Evolutionary conservation across 2,888 invertebrate genomes (phyloP).

Genomic region (Synanthedon formicaeformis): DNA sequence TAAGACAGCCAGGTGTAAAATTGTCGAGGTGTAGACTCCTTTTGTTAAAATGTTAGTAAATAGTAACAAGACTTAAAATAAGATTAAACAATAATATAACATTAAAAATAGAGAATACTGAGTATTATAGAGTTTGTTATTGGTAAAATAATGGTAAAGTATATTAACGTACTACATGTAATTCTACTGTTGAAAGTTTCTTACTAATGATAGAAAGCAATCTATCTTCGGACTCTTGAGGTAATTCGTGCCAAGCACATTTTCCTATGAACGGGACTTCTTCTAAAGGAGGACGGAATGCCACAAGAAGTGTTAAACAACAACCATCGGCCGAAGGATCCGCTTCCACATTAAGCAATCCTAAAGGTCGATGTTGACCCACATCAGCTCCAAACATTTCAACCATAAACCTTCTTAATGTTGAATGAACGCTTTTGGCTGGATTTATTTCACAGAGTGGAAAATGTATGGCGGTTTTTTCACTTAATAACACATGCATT

Average conservation of each 20-base stretch:
- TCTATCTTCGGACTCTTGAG: slow-evolving; percentile 75
- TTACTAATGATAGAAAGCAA: slow-evolving; percentile 76
- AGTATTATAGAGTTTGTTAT: neutral
- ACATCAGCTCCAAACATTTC: slow-evolving; percentile 91
- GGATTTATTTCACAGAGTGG: slow-evolving; percentile 92
- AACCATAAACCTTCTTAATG: slow-evolving; percentile 89
- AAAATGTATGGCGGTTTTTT: slow-evolving; percentile 85
- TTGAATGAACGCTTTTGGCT: slow-evolving; percentile 86
- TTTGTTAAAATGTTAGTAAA: no score
- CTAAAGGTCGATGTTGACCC: slow-evolving; percentile 85
- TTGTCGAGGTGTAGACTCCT: no score
- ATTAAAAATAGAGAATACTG: neutral
- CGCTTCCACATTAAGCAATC: slow-evolving; percentile 82
- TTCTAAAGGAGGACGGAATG: slow-evolving; percentile 86
- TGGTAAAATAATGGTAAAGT: neutral
- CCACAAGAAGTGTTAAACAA: slow-evolving; percentile 84
- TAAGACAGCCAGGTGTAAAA: no score
- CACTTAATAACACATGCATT: slow-evolving; percentile 87
- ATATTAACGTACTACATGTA: slow-evolving; percentile 82
- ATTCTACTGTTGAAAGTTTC: slow-evolving; percentile 82
- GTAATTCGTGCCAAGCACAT: slow-evolving; percentile 89
- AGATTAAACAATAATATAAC: no score
- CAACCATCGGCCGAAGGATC: slow-evolving; percentile 76
- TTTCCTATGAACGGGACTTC: slow-evolving; percentile 89
- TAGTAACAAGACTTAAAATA: no score